Base-by-base conservation (phyloP, 2,888 invertebrate species). In the Eupsilia transversa region DNA sequence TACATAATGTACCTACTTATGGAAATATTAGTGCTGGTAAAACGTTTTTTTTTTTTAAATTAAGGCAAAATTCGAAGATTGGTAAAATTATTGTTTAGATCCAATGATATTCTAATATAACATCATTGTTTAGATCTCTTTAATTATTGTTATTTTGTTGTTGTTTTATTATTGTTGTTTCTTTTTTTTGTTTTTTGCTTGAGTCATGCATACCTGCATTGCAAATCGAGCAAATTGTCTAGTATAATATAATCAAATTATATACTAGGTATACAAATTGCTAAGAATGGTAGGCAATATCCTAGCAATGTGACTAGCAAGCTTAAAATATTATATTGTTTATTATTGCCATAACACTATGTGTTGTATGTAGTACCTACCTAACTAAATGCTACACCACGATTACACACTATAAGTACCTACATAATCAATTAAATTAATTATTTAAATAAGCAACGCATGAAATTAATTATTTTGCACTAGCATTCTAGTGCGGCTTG, bases 281-380 rank as follows among this genome's bases (percentile, higher is more conserved):
- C 10, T 49, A 49, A 49, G n/a, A 74, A 74, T 74, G 20, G 27
- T 23, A 17, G 27, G 6, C 49, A 75, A 27, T 60, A 67, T 67
- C 14, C 20, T 43, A 52, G 76, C 52, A 43, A 75, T 52, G 35
- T 46, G 3, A 14, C 17, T 46, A 30, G 20, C 63, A n/a, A n/a
- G n/a, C n/a, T n/a, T n/a, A n/a, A n/a, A n/a, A n/a, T 46, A 72
- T 38, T 46, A 30, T 38, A n/a, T 74, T 27, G 23, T 56, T 54
- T 46, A 30, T 43, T 66, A 68, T 49, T 71, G 57, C 35, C 20
- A 49, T 41, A 27, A n/a, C n/a, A 60, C 3, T 35, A 38, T 60
- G 14, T n/a, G n/a, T 43, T 30, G 3, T 46, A n/a, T 7, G n/a
- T n/a, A n/a, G n/a, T n/a, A n/a, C n/a, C n/a, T 20, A 27, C 30